These are phyloP conservation scores for Magallana gigas DNA, from an alignment of 1,140 invertebrate species.

Conservation along the genomic window DNA sequence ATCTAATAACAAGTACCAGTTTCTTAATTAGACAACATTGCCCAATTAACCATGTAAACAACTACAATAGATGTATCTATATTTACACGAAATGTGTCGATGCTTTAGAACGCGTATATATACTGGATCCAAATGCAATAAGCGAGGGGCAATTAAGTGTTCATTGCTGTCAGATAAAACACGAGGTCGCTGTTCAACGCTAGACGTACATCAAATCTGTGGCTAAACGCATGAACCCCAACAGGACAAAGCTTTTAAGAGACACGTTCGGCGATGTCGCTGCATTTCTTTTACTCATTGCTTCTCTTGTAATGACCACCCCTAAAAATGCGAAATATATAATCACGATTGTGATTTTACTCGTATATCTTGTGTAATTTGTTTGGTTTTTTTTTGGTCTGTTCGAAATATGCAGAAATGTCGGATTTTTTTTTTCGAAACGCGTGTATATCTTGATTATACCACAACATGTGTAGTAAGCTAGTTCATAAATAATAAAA, in stretches of 20 bases:
- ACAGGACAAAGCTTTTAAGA: conserved; percentile 1
- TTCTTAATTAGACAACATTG: conserved; percentile 23
- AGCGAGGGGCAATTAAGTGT: conserved; percentile 4
- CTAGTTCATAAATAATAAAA: too few relatives aligned
- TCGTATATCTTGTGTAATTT: too few relatives aligned
- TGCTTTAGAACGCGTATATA: background rate
- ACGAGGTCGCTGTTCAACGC: background rate
- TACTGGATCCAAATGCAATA: background rate
- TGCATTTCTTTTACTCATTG: background rate
- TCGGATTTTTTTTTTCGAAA: too few relatives aligned
- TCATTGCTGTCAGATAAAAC: background rate
- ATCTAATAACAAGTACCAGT: too few relatives aligned
- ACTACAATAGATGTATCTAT: background rate
- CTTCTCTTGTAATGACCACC: too few relatives aligned
- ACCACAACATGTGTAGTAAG: too few relatives aligned
- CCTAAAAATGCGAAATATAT: too few relatives aligned
- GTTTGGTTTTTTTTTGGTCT: too few relatives aligned
- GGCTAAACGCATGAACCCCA: background rate
- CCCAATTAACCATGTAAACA: conserved; percentile 15
- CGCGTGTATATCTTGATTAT: too few relatives aligned
- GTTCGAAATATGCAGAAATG: too few relatives aligned
- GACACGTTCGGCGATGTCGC: background rate
- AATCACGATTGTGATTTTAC: too few relatives aligned
- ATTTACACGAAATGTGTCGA: conserved; percentile 19
- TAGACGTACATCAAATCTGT: background rate